phyloP scores from a whole-genome alignment of 1,140 invertebrate species.

The Drosophila elegans region DNA sequence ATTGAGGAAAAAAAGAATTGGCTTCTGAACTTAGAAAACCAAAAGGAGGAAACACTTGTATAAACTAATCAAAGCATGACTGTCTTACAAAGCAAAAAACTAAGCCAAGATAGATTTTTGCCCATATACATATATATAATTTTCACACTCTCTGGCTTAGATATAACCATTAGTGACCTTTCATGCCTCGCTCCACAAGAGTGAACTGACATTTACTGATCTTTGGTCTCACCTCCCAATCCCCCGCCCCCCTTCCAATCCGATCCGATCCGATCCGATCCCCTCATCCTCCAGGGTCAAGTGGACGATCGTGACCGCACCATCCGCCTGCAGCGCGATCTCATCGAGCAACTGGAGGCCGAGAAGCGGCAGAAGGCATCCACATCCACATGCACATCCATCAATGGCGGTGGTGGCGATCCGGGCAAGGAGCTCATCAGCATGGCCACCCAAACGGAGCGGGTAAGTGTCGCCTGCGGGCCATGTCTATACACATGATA shows the following conservation, averaged over 20 bases:
- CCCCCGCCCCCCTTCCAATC: not conserved
- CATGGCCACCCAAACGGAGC: slow-evolving; percentile 90
- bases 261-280: not conserved
- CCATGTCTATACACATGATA: not conserved
- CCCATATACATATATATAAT: slow-evolving; percentile 34
- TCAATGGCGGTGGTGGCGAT: slow-evolving; percentile 11
- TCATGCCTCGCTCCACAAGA: slow-evolving; percentile 44
- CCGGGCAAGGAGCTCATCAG: slow-evolving; percentile 85
- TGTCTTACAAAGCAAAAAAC: slow-evolving; percentile 31
- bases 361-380: slow-evolving; percentile 75
- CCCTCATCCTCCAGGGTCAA: slow-evolving; percentile 85
- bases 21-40: not conserved
- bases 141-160: slow-evolving; percentile 74
- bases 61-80: slow-evolving; percentile 50
- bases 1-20: slow-evolving; percentile 11
- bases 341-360: slow-evolving; percentile 85
- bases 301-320: slow-evolving; percentile 90
- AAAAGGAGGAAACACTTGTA: not conserved
- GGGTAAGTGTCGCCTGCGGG: slow-evolving; percentile 85
- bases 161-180: slow-evolving; percentile 62
- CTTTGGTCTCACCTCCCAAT: slow-evolving; percentile 17
- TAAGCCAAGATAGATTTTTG: slow-evolving; percentile 41
- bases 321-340: slow-evolving; percentile 89
- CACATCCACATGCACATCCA: not conserved
- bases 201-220: slow-evolving; percentile 57